Evolutionary conservation across 2,113 vertebrate species (phyloP).

Genomic region (Pelecanoides urinatrix): DNA sequence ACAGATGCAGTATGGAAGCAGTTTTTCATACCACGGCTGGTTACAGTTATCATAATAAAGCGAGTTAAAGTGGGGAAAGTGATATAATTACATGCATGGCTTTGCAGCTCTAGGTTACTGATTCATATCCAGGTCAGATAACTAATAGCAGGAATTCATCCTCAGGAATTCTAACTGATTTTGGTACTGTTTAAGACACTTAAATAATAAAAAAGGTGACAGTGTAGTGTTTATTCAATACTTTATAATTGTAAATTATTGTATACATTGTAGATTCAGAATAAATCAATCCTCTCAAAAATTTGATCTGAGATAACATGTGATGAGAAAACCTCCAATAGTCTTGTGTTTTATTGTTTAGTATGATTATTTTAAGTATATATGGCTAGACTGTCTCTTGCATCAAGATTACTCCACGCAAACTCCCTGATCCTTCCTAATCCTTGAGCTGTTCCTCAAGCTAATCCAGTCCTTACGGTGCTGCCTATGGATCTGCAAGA

Average conservation of each 20-base stretch:
- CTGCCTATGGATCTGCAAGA: background rate
- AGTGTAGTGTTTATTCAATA: background rate
- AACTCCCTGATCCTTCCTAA: background rate
- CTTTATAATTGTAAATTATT: background rate
- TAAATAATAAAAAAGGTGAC: background rate
- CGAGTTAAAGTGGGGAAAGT: background rate
- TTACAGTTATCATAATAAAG: background rate
- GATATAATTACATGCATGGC: background rate
- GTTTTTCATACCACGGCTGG: background rate
- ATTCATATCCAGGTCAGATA: conserved; percentile 16
- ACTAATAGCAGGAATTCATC: background rate
- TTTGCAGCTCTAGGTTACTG: conserved; percentile 21
- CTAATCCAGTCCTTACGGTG: background rate
- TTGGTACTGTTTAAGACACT: background rate
- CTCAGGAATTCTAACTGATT: background rate
- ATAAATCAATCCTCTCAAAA: background rate
- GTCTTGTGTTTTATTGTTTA: background rate
- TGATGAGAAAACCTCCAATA: background rate
- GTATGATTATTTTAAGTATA: background rate
- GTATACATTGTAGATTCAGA: background rate
- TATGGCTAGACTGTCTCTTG: background rate
- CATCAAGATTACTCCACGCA: background rate
- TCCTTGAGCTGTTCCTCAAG: background rate
- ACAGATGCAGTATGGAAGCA: background rate
- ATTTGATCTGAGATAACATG: background rate